Conservation (phyloP, 30 jellyfish, hydroid and myxozoan species). For the Sanderia malayensis region DNA sequence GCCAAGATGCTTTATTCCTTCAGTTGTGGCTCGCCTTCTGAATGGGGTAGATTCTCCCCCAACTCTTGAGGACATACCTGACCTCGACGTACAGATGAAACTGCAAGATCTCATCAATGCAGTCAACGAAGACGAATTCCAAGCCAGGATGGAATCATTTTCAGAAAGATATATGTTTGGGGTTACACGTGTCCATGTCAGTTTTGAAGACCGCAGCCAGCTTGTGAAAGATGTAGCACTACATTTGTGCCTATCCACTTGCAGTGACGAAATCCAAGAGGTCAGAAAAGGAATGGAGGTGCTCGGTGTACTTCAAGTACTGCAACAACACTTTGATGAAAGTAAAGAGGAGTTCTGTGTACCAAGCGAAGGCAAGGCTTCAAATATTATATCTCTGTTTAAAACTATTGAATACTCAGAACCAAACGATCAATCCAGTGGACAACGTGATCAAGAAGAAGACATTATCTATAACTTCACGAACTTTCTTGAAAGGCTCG, state of each 20-base stretch:
- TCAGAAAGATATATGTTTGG: slow-evolving; percentile 14
- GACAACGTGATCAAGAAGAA: background rate
- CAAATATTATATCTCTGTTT: slow-evolving; percentile 12
- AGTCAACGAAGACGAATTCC: slow-evolving; percentile 2
- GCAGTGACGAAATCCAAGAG: background rate
- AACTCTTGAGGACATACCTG: slow-evolving; percentile 9
- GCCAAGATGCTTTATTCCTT: slow-evolving; percentile 5
- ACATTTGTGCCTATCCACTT: slow-evolving; percentile 6
- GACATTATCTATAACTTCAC: slow-evolving; percentile 22
- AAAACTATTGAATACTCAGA: background rate
- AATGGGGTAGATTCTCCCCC: background rate
- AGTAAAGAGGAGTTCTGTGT: background rate
- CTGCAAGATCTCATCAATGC: background rate
- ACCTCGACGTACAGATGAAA: background rate
- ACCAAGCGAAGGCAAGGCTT: background rate
- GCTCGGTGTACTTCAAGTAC: slow-evolving; percentile 7
- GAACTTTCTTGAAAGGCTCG: background rate
- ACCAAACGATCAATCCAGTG: background rate
- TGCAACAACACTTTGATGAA: slow-evolving; percentile 3
- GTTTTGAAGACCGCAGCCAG: background rate
- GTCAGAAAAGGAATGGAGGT: slow-evolving; percentile 5
- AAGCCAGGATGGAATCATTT: background rate
- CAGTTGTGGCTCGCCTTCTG: background rate
- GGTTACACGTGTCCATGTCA: slow-evolving; percentile 7
- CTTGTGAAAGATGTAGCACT: background rate